Conservation (phyloP, 2,888 invertebrate species). For the Drosophila rellima region DNA sequence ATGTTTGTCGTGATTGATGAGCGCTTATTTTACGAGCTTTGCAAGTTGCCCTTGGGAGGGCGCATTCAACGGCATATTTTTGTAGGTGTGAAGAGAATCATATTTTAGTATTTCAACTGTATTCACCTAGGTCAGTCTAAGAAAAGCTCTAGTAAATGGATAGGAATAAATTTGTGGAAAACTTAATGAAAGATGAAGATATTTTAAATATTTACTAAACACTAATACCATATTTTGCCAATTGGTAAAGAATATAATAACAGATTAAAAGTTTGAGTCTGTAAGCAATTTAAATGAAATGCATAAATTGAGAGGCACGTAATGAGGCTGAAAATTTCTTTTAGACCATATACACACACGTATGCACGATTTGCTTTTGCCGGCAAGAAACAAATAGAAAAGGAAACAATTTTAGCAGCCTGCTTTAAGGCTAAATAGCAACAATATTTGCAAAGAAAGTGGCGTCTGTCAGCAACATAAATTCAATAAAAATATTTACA, state of each 20-base stretch:
- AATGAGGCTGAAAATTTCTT: conserved; percentile 64
- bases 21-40: conserved; percentile 36
- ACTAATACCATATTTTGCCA: too few species aligned
- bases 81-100: conserved; percentile 15
- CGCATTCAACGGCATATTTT: conserved; percentile 11
- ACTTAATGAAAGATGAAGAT: background rate
- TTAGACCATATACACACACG: background rate
- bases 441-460: conserved; percentile 52
- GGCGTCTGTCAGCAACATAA: conserved; percentile 57
- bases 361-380: conserved; percentile 11
- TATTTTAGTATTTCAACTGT: background rate
- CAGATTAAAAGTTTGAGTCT: too few species aligned
- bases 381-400: background rate
- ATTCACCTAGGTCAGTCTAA: background rate
- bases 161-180: background rate
- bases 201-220: background rate
- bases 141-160: background rate
- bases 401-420: conserved; percentile 22
- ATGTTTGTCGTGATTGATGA: conserved; percentile 69
- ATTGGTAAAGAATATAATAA: too few species aligned
- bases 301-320: conserved; percentile 24
- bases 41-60: background rate
- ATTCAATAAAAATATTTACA: conserved; percentile 84
- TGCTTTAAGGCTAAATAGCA: conserved; percentile 57
- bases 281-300: background rate